A percentile compares a stretch with the other conserved stretches of the same genome.
Conservation (phyloP, 2,888 invertebrate genomes). For the Caenorhabditis angaria region DNA sequence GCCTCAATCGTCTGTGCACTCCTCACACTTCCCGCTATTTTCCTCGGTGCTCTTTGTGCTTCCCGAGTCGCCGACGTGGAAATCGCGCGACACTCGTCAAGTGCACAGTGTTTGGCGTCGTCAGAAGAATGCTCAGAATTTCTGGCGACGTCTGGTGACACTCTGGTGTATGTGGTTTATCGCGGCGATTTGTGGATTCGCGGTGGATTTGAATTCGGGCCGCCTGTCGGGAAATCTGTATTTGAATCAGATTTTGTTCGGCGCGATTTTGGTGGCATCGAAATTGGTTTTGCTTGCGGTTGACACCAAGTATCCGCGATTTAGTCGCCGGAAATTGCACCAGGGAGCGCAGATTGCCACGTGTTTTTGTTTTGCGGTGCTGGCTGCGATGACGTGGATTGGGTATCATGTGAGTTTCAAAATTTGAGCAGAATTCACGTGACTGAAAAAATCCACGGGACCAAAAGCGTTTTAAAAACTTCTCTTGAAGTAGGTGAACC, state of each 20-base stretch:
- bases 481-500: no score
- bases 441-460: neutral
- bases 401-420: neutral
- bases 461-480: no score
- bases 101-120: slow-evolving; percentile 52
- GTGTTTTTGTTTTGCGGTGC: slow-evolving; percentile 49
- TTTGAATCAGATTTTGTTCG: slow-evolving; percentile 64
- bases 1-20: slow-evolving; percentile 55
- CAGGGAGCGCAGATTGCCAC: slow-evolving; percentile 57
- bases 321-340: slow-evolving; percentile 61
- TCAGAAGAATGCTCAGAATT: slow-evolving; percentile 32
- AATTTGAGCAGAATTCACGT: neutral
- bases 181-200: slow-evolving; percentile 61
- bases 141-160: slow-evolving; percentile 47
- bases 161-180: slow-evolving; percentile 67
- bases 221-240: slow-evolving; percentile 62
- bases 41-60: slow-evolving; percentile 63
- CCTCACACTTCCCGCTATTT: slow-evolving; percentile 52
- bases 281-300: slow-evolving; percentile 53
- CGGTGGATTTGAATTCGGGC: slow-evolving; percentile 64
- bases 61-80: slow-evolving; percentile 69
- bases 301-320: slow-evolving; percentile 52
- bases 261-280: slow-evolving; percentile 56
- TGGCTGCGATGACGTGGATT: slow-evolving; percentile 25
- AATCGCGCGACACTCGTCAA: no score